These are phyloP conservation scores for Stictonetta naevosa DNA, from an alignment of 2,113 vertebrate species.

Conservation along the genomic window DNA sequence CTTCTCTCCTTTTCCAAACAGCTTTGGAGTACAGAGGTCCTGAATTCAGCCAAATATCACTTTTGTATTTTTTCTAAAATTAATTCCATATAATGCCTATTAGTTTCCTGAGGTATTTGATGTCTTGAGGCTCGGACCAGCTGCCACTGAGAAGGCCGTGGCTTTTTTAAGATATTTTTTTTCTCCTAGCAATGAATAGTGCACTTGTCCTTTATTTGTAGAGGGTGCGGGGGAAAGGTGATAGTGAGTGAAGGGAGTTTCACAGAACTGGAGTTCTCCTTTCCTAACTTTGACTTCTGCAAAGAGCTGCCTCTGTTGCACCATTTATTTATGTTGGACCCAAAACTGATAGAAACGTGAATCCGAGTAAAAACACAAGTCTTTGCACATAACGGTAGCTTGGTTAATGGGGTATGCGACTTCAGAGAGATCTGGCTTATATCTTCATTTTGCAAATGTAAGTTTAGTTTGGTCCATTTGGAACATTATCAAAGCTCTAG, in stretches of 20 bases:
- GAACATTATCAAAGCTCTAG: conserved; percentile 42
- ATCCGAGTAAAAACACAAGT: conserved; percentile 44
- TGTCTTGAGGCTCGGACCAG: conserved; percentile 28
- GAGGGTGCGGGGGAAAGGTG: conserved; percentile 44
- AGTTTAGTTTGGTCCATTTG: conserved; percentile 42
- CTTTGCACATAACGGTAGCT: conserved; percentile 37
- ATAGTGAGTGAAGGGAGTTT: conserved; percentile 58
- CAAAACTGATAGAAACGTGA: conserved; percentile 45
- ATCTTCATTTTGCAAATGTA: conserved; percentile 37
- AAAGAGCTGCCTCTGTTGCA: conserved; percentile 49
- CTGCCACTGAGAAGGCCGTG: not conserved
- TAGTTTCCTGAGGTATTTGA: conserved; percentile 42
- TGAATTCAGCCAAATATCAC: conserved; percentile 7
- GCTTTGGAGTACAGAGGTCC: not conserved
- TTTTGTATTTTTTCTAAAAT: not conserved
- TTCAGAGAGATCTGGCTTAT: conserved; percentile 60
- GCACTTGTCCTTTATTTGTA: conserved; percentile 63
- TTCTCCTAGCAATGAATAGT: conserved; percentile 53
- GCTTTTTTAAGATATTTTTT: not conserved
- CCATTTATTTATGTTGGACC: conserved; percentile 67
- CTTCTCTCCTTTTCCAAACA: not conserved
- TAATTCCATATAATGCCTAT: not conserved
- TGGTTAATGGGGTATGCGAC: conserved; percentile 40
- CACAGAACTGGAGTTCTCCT: conserved; percentile 37
- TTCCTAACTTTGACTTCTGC: conserved; percentile 39